Percentiles rank a stretch among this genome's conserved stretches.
Evolutionary conservation across 2,113 vertebrate species (phyloP).

Genomic region (Pogona vitticeps): DNA sequence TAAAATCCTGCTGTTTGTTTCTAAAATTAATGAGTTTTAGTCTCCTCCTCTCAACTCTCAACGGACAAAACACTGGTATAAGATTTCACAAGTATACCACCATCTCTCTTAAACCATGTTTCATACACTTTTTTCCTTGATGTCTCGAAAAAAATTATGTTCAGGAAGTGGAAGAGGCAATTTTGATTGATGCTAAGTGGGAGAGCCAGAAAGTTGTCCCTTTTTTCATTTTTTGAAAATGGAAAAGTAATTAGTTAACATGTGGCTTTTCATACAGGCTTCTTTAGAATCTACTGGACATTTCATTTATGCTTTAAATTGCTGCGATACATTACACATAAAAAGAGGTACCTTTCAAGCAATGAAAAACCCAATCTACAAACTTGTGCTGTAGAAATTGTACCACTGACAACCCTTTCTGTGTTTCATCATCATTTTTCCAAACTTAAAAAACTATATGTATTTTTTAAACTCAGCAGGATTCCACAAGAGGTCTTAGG

Average conservation of each 20-base stretch:
- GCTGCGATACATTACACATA: slow-evolving; percentile 31
- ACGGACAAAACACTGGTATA: slow-evolving; percentile 28
- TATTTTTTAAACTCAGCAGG: slow-evolving; percentile 77
- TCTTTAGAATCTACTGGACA: slow-evolving; percentile 50
- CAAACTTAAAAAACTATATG: background rate
- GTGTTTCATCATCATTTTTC: background rate
- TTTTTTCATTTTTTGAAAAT: background rate
- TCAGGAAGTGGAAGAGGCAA: slow-evolving; percentile 39
- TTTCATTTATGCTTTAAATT: slow-evolving; percentile 33
- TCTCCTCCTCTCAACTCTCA: slow-evolving; percentile 29
- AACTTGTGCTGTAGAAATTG: slow-evolving; percentile 10
- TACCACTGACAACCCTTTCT: slow-evolving; percentile 23
- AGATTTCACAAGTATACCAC: background rate
- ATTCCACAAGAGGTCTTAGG: slow-evolving; percentile 91
- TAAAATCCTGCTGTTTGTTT: slow-evolving; percentile 89
- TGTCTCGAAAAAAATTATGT: slow-evolving; percentile 26
- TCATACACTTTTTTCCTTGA: background rate
- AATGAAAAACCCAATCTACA: slow-evolving; percentile 21
- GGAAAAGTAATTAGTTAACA: slow-evolving; percentile 27
- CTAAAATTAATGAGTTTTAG: slow-evolving; percentile 61
- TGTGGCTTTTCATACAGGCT: background rate
- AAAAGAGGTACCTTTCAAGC: slow-evolving; percentile 41
- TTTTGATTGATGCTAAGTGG: background rate
- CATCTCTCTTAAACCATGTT: slow-evolving; percentile 40
- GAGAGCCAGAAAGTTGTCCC: background rate